Evolutionary conservation across 2,113 vertebrate genomes (phyloP).

Genomic region (Sinocyclocheilus anophthalmus): DNA sequence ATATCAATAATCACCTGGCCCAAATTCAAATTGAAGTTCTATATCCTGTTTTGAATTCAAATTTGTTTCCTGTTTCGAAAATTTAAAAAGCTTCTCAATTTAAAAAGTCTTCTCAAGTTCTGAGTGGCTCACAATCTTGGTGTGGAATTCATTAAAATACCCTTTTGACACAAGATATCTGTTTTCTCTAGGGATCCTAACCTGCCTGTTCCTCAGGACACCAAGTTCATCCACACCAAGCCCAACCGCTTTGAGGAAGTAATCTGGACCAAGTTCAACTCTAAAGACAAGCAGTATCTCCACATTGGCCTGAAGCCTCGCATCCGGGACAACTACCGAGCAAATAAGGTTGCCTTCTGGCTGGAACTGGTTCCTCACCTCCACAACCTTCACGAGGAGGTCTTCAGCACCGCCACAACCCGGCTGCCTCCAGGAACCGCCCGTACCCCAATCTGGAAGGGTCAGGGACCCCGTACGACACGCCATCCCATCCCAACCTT

Average conservation of each 20-base stretch:
- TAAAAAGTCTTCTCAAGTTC: neutral
- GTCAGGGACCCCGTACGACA: conserved; percentile 71
- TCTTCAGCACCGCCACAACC: conserved; percentile 80
- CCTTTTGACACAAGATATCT: neutral
- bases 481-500: conserved; percentile 80
- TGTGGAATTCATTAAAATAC: neutral
- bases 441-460: conserved; percentile 59
- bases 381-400: conserved; percentile 82
- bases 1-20: neutral
- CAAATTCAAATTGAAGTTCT: neutral
- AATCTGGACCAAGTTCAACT: conserved; percentile 95
- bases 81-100: neutral
- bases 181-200: conserved; percentile 82
- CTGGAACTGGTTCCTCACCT: conserved; percentile 90
- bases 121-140: neutral
- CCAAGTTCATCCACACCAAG: conserved; percentile 94
- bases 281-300: conserved; percentile 92
- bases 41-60: neutral
- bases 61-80: no score
- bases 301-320: conserved; percentile 91
- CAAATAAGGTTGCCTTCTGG: conserved; percentile 95
- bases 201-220: conserved; percentile 90
- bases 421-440: conserved; percentile 76
- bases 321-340: conserved; percentile 88
- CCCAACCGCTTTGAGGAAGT: conserved; percentile 94